Evolutionary conservation across 1,140 invertebrate species (phyloP).

Genomic region (Grapholita molesta): DNA sequence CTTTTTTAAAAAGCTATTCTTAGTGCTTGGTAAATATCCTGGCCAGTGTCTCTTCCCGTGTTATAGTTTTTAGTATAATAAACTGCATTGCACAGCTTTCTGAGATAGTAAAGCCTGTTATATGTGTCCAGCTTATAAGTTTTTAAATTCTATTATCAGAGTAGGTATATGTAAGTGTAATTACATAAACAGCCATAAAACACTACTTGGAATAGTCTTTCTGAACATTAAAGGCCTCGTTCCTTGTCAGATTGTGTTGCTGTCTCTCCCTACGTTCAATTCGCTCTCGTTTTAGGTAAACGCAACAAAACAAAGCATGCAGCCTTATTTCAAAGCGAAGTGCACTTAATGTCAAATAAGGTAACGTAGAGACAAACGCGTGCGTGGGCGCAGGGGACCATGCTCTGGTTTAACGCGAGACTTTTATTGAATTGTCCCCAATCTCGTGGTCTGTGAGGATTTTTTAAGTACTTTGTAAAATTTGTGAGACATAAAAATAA

Average conservation of each 20-base stretch:
- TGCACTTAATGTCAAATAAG: neutral
- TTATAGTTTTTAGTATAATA: too few species aligned
- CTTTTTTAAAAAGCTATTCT: too few species aligned
- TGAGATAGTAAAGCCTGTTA: too few species aligned
- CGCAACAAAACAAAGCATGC: neutral
- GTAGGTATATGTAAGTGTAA: too few species aligned
- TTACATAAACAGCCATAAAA: too few species aligned
- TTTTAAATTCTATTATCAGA: too few species aligned
- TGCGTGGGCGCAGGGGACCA: conserved; percentile 3
- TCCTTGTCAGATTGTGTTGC: neutral
- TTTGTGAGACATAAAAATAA: neutral
- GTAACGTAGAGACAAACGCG: neutral
- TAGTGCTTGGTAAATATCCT: too few species aligned
- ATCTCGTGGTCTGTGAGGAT: neutral
- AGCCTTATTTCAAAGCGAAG: neutral
- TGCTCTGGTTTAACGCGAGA: neutral
- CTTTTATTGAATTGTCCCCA: conserved; percentile 10
- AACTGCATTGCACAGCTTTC: too few species aligned
- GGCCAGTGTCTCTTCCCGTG: too few species aligned
- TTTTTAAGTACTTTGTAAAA: conserved; percentile 1
- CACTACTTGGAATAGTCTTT: neutral
- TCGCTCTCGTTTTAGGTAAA: neutral
- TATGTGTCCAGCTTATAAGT: too few species aligned
- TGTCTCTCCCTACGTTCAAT: neutral
- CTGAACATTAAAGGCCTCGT: neutral